Evolutionary conservation across 2,797 vertebrate genomes (phyloP), one percentile per base, ranked within the genome.

Genomic region (Urocyon cinereoargenteus): DNA sequence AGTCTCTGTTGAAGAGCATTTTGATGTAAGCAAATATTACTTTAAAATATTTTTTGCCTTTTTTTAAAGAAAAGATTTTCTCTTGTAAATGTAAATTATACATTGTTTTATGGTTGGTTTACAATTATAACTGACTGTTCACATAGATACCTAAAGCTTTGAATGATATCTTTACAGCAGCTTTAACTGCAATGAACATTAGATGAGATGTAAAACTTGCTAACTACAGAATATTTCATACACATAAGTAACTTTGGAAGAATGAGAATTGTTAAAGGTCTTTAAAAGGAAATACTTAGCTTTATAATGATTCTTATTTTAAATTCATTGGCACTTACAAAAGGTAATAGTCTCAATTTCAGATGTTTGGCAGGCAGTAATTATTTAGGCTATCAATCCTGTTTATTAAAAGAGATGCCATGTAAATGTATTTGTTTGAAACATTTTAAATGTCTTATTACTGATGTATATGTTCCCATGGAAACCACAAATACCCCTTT

Each of bases 351-450:
- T 96, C 72, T 77, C n/a, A 78, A 51, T 96, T 97, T 95, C 83
- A 96, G 11, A 49, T 94, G 31, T 97, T 96, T 95, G 22, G 53
- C 2, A 8, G 62, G 77, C 36, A 88, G 21, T 84, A 82, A 90
- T 98, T 94, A 93, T 96, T 92, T 96, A 92, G 53, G 57, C 72
- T 89, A 90, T 87, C 49, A 84, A 28, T 94, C 73, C 66, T 96
- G 36, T 95, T 96, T 95, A 95, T 94, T 92, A 95, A 96, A 97
- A 94, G 57, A 94, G 93, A 93, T 95, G 73, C 16, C 77, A 94
- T 91, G 24, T 92, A 87, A 98, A 86, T 98, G 82, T 81, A 82
- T 93, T 91, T 93, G 53, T 73, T 83, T 95, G 84, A 97, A 95
- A 88, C 66, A 77, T 91, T 94, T 97, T 82, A 97, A 85, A 91